Percentiles rank a stretch among this genome's conserved stretches.
These are phyloP conservation scores for Drosophila rhopaloa DNA, from an alignment of 1,140 invertebrate species.

Conservation along the genomic window DNA sequence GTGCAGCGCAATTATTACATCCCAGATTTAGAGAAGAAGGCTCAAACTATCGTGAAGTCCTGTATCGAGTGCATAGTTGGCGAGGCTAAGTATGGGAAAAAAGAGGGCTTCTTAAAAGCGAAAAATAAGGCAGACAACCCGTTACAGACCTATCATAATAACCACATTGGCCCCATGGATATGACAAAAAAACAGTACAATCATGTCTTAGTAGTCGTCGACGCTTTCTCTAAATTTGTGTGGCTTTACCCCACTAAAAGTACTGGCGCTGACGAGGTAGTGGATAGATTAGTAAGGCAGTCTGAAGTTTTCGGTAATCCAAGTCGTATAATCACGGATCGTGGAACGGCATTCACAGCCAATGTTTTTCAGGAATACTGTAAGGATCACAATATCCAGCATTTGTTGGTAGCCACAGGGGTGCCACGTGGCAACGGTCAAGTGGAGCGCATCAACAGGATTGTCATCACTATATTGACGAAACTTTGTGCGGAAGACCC, in stretches of 20 bases:
- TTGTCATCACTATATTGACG: too few relatives aligned
- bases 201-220: neutral
- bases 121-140: neutral
- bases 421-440: slow-evolving; percentile 3
- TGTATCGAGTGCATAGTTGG: neutral
- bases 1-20: too few relatives aligned
- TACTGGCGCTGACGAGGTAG: neutral
- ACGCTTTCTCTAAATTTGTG: neutral
- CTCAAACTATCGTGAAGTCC: neutral
- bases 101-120: neutral
- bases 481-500: too few relatives aligned
- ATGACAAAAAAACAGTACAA: neutral
- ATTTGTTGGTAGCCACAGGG: slow-evolving; percentile 13
- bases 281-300: neutral
- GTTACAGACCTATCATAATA: neutral
- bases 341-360: slow-evolving; percentile 7
- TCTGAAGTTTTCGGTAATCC: too few relatives aligned
- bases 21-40: neutral
- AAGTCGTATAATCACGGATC: neutral
- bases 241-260: slow-evolving; percentile 5
- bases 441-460: neutral
- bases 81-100: neutral
- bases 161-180: neutral
- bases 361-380: slow-evolving; percentile 12
- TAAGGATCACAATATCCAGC: slow-evolving; percentile 3